Conservation (phyloP, 2,113 vertebrate species). For the Alosa alosa region DNA sequence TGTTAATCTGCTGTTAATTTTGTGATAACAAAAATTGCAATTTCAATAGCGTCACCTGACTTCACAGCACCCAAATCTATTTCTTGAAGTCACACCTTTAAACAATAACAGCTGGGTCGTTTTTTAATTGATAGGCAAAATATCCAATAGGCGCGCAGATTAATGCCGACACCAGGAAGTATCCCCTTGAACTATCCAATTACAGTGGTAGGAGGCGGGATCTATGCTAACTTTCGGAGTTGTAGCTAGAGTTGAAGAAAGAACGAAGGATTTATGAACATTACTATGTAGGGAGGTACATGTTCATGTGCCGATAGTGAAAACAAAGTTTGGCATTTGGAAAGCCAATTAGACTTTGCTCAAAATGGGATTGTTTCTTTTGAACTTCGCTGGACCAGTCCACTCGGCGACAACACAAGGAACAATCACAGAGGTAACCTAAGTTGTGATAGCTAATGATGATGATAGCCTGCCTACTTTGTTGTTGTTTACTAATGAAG, state of each 20-base stretch:
- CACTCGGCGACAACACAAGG: slow-evolving; percentile 46
- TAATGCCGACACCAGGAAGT: slow-evolving; percentile 31
- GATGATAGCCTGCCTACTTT: background rate
- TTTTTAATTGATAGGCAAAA: slow-evolving; percentile 31
- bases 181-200: slow-evolving; percentile 54
- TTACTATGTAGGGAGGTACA: slow-evolving; percentile 40
- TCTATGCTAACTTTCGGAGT: slow-evolving; percentile 31
- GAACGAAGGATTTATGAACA: slow-evolving; percentile 28
- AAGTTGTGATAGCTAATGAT: background rate
- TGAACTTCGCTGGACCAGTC: slow-evolving; percentile 47
- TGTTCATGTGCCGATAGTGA: slow-evolving; percentile 39
- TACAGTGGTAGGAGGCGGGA: slow-evolving; percentile 27
- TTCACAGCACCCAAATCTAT: slow-evolving; percentile 36
- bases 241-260: slow-evolving; percentile 43
- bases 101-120: background rate
- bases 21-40: background rate
- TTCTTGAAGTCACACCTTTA: slow-evolving; percentile 48
- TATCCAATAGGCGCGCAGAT: slow-evolving; percentile 40
- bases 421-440: slow-evolving; percentile 57
- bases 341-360: slow-evolving; percentile 22
- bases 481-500: slow-evolving; percentile 2
- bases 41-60: slow-evolving; percentile 37
- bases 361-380: slow-evolving; percentile 53
- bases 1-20: no score
- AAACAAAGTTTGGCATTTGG: slow-evolving; percentile 19